phyloP scores from a whole-genome alignment of 2,113 vertebrate species.

The pig (Sus scrofa) region T2T-Sscrofa CM000816.6:18187001-18187500 shows the following conservation, averaged over 20 bases:
- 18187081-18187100: too few species aligned
- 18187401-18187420: neutral
- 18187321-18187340: neutral
- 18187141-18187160: too few species aligned
- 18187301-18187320: neutral
- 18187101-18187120: too few species aligned
- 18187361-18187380: neutral
- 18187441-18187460: neutral
- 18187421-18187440: neutral
- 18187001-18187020: too few species aligned
- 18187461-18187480: conserved; percentile 38
- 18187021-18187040: too few species aligned
- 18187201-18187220: too few species aligned
- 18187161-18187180: too few species aligned
- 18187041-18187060: too few species aligned
- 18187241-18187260: neutral
- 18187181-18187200: too few species aligned
- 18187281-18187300: neutral
- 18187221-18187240: conserved; percentile 6
- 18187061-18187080: too few species aligned
- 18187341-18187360: neutral
- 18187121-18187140: too few species aligned
- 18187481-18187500: conserved; percentile 39
- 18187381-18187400: neutral
- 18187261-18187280: neutral